A percentile compares a stretch with the other conserved stretches of the same genome.
These are phyloP conservation scores for Bombus sibiricus DNA, from an alignment of 1,140 invertebrate genomes.

Conservation along the genomic window DNA sequence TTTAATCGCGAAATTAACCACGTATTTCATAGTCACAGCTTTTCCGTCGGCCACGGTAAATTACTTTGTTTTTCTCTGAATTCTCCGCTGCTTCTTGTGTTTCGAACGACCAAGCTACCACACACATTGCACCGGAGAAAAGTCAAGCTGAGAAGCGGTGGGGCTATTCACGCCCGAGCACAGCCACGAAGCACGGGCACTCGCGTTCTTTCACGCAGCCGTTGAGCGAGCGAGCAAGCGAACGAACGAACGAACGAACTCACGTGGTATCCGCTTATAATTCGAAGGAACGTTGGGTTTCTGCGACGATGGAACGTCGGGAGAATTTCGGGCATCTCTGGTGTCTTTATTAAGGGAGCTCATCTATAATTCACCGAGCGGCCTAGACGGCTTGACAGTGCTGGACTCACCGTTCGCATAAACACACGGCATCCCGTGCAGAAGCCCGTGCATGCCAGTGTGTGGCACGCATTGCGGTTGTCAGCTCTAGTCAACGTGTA, in stretches of 20 bases:
- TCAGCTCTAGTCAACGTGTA: conserved; percentile 76
- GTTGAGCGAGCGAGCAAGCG: too few relatives aligned
- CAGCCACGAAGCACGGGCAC: too few relatives aligned
- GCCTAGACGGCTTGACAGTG: conserved; percentile 57
- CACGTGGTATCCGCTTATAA: conserved; percentile 45
- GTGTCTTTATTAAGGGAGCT: conserved; percentile 69
- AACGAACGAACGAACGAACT: not conserved
- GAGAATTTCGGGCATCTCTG: conserved; percentile 70
- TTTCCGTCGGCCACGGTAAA: conserved; percentile 1
- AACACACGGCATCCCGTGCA: conserved; percentile 67
- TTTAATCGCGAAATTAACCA: conserved; percentile 47
- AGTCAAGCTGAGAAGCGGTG: not conserved
- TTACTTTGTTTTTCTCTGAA: conserved; percentile 31
- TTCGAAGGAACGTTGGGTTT: conserved; percentile 48
- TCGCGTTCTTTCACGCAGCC: not conserved
- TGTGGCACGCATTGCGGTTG: conserved; percentile 71
- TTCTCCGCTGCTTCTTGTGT: not conserved
- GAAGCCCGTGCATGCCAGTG: conserved; percentile 43
- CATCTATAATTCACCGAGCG: conserved; percentile 69
- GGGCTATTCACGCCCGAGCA: too few relatives aligned
- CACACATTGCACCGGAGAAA: not conserved
- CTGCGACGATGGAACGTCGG: conserved; percentile 64
- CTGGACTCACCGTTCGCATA: conserved; percentile 66
- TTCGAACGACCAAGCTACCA: conserved; percentile 13
- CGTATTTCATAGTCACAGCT: conserved; percentile 8